Percentiles rank a stretch among this genome's conserved stretches.
These are phyloP conservation scores for Caretta caretta DNA, from an alignment of 2,113 vertebrate species.

Conservation along the genomic window DNA sequence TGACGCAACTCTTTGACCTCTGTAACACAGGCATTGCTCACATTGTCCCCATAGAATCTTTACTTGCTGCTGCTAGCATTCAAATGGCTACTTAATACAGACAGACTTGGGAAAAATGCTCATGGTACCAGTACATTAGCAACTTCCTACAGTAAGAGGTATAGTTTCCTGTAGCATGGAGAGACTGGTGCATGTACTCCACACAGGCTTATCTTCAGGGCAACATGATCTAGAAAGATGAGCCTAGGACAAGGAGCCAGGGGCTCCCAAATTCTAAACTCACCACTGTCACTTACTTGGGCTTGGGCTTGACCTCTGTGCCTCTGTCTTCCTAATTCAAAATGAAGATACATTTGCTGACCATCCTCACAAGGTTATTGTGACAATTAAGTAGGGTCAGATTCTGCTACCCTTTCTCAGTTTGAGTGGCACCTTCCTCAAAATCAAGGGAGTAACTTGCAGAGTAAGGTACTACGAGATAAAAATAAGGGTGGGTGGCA, in stretches of 20 bases:
- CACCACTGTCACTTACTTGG: neutral
- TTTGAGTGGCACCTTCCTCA: neutral
- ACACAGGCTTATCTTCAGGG: slow-evolving; percentile 44
- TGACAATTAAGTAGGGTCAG: neutral
- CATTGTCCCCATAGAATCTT: neutral
- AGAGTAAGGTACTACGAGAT: neutral
- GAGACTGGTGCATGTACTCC: slow-evolving; percentile 10
- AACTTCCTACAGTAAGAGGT: neutral
- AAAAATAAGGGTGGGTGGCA: rapidly evolving
- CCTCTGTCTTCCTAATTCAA: rapidly evolving
- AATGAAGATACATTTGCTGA: slow-evolving; percentile 9
- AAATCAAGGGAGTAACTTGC: slow-evolving; percentile 2
- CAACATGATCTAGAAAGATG: neutral
- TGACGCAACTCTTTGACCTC: slow-evolving; percentile 65
- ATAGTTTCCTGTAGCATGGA: neutral
- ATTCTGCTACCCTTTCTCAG: neutral
- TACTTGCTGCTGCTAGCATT: slow-evolving; percentile 27
- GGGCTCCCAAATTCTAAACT: neutral
- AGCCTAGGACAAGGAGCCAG: slow-evolving; percentile 28
- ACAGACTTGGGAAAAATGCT: slow-evolving; percentile 40
- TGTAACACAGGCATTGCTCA: slow-evolving; percentile 49
- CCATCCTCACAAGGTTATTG: neutral
- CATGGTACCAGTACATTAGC: slow-evolving; percentile 34
- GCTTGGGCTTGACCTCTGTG: neutral
- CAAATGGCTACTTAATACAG: slow-evolving; percentile 45